Percentiles rank a stretch among this genome's conserved stretches.
These are phyloP conservation scores for Anniella stebbinsi DNA, from an alignment of 2,797 vertebrate species.

Conservation along the genomic window DNA sequence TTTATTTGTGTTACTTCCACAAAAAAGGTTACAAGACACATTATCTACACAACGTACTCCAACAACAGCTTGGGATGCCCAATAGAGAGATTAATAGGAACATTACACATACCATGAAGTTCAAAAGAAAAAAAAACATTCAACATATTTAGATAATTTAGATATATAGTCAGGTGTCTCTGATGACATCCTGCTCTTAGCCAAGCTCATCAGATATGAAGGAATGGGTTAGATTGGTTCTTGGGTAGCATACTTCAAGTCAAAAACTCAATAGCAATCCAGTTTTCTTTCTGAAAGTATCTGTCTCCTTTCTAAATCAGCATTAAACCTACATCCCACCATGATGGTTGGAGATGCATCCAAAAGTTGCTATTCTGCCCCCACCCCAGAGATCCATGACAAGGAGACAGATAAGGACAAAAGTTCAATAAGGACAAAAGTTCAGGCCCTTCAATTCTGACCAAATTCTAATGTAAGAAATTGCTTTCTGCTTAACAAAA, in stretches of 20 bases:
- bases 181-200: constrained; percentile 22
- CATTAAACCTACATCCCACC: neutral
- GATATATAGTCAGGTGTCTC: constrained; percentile 41
- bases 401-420: constrained; percentile 42
- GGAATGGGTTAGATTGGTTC: constrained; percentile 1
- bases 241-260: neutral
- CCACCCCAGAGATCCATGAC: neutral
- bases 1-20: constrained; percentile 69
- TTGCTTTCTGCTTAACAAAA: constrained; percentile 13
- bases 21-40: constrained; percentile 70
- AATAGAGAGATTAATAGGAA: constrained; percentile 68
- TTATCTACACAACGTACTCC: constrained; percentile 64
- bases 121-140: constrained; percentile 67
- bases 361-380: constrained; percentile 34
- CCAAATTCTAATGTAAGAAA: constrained; percentile 28
- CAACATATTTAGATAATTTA: constrained; percentile 66
- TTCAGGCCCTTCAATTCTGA: constrained; percentile 24
- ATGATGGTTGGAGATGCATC: neutral
- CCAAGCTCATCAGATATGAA: constrained; percentile 44
- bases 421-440: constrained; percentile 51
- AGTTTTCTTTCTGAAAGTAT: constrained; percentile 28
- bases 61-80: constrained; percentile 65
- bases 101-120: constrained; percentile 67
- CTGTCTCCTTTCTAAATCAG: neutral
- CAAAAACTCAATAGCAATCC: neutral